phyloP scores from a whole-genome alignment of 2,797 vertebrate genomes.

The Dermochelys coriacea region DNA sequence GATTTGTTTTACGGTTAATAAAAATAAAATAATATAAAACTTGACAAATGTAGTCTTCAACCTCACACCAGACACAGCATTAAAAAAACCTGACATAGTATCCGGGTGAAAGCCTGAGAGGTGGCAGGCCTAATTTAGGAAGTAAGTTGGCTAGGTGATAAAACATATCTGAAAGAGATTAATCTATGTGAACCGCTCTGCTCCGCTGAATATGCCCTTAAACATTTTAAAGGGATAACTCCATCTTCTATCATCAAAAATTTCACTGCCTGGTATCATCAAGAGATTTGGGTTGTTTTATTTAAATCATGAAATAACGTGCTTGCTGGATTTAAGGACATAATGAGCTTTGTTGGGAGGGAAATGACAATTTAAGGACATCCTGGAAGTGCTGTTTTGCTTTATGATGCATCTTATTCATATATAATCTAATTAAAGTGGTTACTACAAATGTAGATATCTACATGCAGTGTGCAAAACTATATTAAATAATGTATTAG shows the following conservation, averaged over 20 bases:
- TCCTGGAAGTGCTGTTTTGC: accelerated
- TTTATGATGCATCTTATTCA: neutral
- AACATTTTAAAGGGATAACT: neutral
- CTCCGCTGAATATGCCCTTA: neutral
- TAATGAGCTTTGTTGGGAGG: neutral
- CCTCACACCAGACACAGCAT: neutral
- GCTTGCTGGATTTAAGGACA: neutral
- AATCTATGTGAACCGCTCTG: neutral
- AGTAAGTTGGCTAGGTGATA: constrained; percentile 7
- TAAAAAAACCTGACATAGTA: neutral
- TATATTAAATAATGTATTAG: neutral
- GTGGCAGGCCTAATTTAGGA: constrained; percentile 23
- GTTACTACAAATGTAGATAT: neutral
- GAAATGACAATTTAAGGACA: neutral
- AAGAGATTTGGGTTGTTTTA: neutral
- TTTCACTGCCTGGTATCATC: neutral
- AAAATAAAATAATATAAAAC: neutral
- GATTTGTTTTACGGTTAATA: neutral
- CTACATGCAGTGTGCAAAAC: neutral
- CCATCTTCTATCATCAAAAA: constrained; percentile 2
- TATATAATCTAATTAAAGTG: neutral
- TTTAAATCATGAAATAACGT: neutral
- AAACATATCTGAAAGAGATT: constrained; percentile 28
- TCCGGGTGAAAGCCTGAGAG: neutral
- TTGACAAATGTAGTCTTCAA: neutral